Base-by-base conservation (phyloP, 2,888 invertebrate genomes). In the Molorchus minor region DNA sequence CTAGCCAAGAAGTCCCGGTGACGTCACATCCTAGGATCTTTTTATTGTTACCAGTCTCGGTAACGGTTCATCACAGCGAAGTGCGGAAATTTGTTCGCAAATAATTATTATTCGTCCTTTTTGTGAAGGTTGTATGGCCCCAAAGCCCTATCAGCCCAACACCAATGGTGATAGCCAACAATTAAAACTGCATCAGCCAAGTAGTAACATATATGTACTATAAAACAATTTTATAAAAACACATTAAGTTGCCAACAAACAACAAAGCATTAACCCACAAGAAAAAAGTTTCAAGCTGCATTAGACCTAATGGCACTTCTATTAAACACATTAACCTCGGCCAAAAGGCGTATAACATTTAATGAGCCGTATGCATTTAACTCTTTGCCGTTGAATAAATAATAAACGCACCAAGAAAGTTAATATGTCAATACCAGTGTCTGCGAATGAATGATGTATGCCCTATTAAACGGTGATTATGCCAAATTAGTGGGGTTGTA, bases 381-480 rank as follows among this genome's bases (percentile, higher is more conserved):
- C 52, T 41, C 57, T 60, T 57, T 52, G 43, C 15, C 35, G 12
- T 41, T 65, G 51, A 47, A 62, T 62, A 56, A 61, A 56, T 35
- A 54, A 25, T 35, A 54, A 25, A 64, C 59, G 57, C 53, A 46
- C 19, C 29, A 62, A 65, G 65, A 69, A 70, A 74, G 72, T 72
- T 74, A 74, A 74, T 75, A 75, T 73, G 74, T 75, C 75, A 74
- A 74, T 75, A 72, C 64, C 70, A 68, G 72, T 72, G 73, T 76
- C 71, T 71, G 67, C 61, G 58, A 64, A 71, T 77, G 73, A 72
- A 75, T 77, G 73, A 77, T 76, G 76, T 72, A 78, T 74, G 71
- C 71, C 77, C 71, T 75, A 77, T 77, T 77, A 76, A 77, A 78
- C 73, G 77, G 72, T 74, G 75, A 78, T 79, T 77, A 78, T 72